Percentiles rank a stretch among this genome's conserved stretches.
Evolutionary conservation across 2,113 vertebrate genomes (phyloP).

Genomic region (Macrotus californicus): DNA sequence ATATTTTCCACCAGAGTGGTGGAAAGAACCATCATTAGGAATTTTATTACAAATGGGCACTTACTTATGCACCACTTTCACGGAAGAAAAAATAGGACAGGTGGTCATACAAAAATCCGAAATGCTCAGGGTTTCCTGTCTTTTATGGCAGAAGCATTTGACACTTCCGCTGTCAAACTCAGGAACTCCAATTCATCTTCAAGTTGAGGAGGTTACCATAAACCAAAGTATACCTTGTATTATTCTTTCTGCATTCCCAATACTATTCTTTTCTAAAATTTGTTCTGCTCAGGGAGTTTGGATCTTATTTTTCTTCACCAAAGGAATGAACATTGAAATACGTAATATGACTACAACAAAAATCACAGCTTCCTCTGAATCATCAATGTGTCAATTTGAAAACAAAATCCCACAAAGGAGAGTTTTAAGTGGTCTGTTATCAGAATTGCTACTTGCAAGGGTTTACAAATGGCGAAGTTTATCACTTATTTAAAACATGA

Average conservation of each 20-base stretch:
- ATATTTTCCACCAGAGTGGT: constrained; percentile 22
- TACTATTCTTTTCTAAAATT: neutral
- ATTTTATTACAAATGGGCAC: constrained; percentile 38
- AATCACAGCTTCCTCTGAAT: neutral
- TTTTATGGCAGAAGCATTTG: neutral
- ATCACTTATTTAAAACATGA: constrained; percentile 71
- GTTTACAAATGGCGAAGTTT: constrained; percentile 70
- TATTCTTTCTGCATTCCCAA: neutral
- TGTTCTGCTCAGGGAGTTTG: neutral
- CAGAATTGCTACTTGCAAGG: constrained; percentile 53
- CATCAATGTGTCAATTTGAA: constrained; percentile 42
- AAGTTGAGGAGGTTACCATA: constrained; percentile 10
- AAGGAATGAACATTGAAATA: constrained; percentile 11
- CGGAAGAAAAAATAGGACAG: constrained; percentile 9
- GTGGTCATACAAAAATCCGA: neutral
- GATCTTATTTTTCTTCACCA: neutral
- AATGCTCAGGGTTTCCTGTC: neutral
- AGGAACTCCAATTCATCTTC: constrained; percentile 35
- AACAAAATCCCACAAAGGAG: constrained; percentile 38
- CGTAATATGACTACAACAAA: neutral
- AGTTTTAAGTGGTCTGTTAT: constrained; percentile 52
- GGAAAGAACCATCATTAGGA: constrained; percentile 31
- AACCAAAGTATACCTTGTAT: neutral
- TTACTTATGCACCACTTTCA: constrained; percentile 22
- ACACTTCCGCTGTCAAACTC: neutral